Evolutionary conservation across 1,140 invertebrate species (phyloP), one percentile per base, ranked within the genome.

Genomic region (Ceratina australensis): DNA sequence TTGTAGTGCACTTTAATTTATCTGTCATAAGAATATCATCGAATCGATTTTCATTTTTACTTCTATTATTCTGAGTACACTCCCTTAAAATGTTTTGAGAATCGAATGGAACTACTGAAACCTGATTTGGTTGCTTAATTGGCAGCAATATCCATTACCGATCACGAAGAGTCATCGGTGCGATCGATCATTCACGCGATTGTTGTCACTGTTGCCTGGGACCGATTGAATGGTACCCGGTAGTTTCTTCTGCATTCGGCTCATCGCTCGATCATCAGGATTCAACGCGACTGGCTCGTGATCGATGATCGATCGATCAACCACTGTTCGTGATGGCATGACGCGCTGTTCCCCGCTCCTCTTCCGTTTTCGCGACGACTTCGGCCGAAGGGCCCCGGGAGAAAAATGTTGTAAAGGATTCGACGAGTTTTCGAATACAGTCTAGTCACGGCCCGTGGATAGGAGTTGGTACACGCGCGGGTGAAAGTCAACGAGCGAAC

Each of bases 401-500:
- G 85, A 79, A 72, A 63, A 66, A 73, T 56, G 77, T 85, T 72
- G 78, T 52, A 57, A 60, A 47, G 33, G 66, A 57, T 80, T 67
- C 86, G 69, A 67, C 80, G 80, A 73, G 78, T 83, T 76, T 77
- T 72, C 71, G 79, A 87, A 85, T 24, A 42, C 76, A 84, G 79
- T 78, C 86, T 73, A 88, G 88, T 88, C 88, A 89, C 84, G 87
- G 82, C 78, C 68, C 54, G 79, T 82, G 87, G 87, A 86, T 88
- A 86, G 84, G 76, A 79, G 73, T 64, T 77, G 69, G 59, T 78
- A 81, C 81, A 57, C 65, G 65, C 65, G 66, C 65, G 78, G 85
- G 83, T 89, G 87, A 87, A 88, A 88, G 82, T 86, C 86, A 78
- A 86, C 80, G 71, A 81, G 84, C 66, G 79, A 78, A 84, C 78